Evolutionary conservation across 2,888 invertebrate genomes (phyloP).

Genomic region (Tineola bisselliella): DNA sequence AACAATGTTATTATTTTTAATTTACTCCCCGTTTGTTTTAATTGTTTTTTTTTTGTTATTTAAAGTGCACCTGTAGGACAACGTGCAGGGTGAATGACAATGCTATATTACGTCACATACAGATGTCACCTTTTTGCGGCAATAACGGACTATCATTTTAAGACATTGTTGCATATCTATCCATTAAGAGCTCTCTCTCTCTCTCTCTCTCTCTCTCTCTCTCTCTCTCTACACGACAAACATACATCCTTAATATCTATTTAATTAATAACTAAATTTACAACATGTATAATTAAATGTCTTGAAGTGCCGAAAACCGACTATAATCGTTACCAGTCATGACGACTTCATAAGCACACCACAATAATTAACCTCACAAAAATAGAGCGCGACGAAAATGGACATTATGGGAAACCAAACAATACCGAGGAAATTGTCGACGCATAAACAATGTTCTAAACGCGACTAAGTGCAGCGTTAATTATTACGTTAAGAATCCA

Average conservation of each 20-base stretch:
- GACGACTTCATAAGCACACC: conserved; percentile 30
- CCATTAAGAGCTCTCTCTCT: too few relatives aligned
- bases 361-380: conserved; percentile 34
- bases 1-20: conserved; percentile 30
- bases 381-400: conserved; percentile 35
- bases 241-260: not conserved
- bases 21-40: conserved; percentile 26
- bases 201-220: too few relatives aligned
- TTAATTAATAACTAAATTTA: too few relatives aligned
- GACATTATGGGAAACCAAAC: conserved; percentile 39
- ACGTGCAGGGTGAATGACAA: conserved; percentile 16
- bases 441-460: conserved; percentile 47
- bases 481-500: conserved; percentile 57
- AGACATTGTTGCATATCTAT: conserved; percentile 14
- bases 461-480: conserved; percentile 47
- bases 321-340: not conserved
- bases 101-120: conserved; percentile 19
- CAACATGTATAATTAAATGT: not conserved
- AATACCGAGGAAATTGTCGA: conserved; percentile 40
- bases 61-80: conserved; percentile 23
- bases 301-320: not conserved
- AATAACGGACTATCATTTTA: conserved; percentile 27
- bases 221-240: too few relatives aligned
- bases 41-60: conserved; percentile 22
- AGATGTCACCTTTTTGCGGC: conserved; percentile 32